phyloP scores from a whole-genome alignment of 1,140 invertebrate genomes.

The Planococcus citri region DNA sequence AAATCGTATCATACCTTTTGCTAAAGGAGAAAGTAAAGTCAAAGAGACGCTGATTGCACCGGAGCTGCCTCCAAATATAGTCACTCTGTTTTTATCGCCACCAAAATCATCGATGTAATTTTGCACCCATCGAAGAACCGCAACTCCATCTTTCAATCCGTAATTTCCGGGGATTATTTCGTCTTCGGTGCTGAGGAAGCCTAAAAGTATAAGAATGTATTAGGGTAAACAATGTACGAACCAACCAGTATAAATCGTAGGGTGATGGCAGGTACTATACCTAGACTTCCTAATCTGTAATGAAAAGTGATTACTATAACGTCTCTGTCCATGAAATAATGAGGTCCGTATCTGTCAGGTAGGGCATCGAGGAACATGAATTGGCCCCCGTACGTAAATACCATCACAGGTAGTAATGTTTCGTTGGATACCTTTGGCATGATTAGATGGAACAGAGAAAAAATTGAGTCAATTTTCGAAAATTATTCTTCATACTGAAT shows the following conservation, averaged over 20 bases:
- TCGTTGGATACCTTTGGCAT: neutral
- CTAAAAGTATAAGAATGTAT: constrained; percentile 28
- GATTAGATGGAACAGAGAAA: too few relatives aligned
- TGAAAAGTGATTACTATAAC: constrained; percentile 39
- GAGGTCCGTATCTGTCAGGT: constrained; percentile 29
- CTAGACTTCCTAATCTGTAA: constrained; percentile 36
- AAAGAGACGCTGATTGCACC: constrained; percentile 23
- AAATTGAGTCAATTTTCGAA: too few relatives aligned
- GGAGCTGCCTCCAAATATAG: constrained; percentile 26
- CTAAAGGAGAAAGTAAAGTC: constrained; percentile 25
- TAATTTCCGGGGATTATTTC: constrained; percentile 25
- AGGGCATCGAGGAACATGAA: neutral
- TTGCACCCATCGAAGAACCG: constrained; percentile 27
- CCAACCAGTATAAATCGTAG: too few relatives aligned
- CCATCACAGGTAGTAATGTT: constrained; percentile 33
- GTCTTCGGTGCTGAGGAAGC: constrained; percentile 27
- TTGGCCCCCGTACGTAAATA: constrained; percentile 40
- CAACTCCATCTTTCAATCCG: constrained; percentile 27
- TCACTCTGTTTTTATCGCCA: constrained; percentile 25
- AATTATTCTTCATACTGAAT: too few relatives aligned
- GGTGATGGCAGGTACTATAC: constrained; percentile 21
- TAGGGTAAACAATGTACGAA: too few relatives aligned
- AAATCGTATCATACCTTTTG: constrained; percentile 17
- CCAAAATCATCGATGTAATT: constrained; percentile 26
- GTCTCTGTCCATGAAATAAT: constrained; percentile 34